Evolutionary conservation across 2,797 vertebrate species (phyloP), one percentile per base, ranked within the genome.

Genomic region (Cyclura pinguis): DNA sequence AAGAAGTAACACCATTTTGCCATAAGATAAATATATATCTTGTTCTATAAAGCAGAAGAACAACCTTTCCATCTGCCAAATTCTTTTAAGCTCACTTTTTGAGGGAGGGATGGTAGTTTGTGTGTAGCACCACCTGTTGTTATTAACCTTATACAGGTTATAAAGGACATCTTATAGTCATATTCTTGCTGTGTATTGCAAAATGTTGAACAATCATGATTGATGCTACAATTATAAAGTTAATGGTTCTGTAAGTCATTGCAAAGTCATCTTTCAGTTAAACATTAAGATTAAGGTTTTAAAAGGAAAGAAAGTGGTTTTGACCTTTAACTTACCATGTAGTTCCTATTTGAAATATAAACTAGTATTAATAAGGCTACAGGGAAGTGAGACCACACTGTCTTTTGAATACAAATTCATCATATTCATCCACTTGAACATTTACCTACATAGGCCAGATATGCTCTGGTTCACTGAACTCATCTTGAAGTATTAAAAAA

Each of bases 381-480:
- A 42, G 73, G 52, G 64, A 84, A 84, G 90, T 69, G 52, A 35
- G 59, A 72, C 62, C 35, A 84, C 55, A 78, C 47, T 91, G 59
- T 88, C 86, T 88, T 84, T 87, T 87, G 90, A 91, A 91, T 88
- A 91, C 50, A 91, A 87, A 88, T 91, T 88, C 62, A 91, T 91
- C 88, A 84, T 91, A 84, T 84, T 84, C 20, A 47, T 78, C 29
- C 52, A 83, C 18, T 47, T 88, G 59, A 87, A 90, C 38, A 72
- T 76, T 86, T 87, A 80, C 81, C 85, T 78, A 69, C 35, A 77
- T 89, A 38, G 69, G 35, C 59, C 12, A 78, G 57, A 47, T 50
- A 72, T 73, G n/a, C 12, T 84, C 42, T 69, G 86, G 12, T 67
- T 91, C 80, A 87, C 27, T 78, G 50, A 88, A 84, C 0, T 10